Percentiles rank a stretch among this genome's conserved stretches.
These are phyloP conservation scores for Pteropus alecto DNA, from an alignment of 2,113 vertebrate species.

Conservation along the genomic window DNA sequence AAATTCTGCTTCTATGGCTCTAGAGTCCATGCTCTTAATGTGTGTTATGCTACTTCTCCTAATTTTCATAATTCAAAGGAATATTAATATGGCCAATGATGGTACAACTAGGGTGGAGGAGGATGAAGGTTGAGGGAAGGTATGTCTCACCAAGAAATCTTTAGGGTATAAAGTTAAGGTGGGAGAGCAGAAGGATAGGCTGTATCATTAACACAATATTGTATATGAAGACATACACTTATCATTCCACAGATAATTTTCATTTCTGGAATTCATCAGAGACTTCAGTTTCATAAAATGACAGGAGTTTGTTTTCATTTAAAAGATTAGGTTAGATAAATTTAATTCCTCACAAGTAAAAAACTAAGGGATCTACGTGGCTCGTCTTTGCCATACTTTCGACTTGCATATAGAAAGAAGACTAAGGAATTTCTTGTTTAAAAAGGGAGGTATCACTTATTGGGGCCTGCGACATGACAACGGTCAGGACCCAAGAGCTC, in stretches of 20 bases:
- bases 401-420: background rate
- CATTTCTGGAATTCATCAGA: conserved; percentile 9
- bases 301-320: background rate
- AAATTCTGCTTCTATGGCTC: background rate
- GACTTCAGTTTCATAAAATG: background rate
- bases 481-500: background rate
- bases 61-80: background rate
- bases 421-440: background rate
- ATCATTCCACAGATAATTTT: background rate
- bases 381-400: background rate
- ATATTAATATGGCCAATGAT: background rate
- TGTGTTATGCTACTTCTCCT: background rate
- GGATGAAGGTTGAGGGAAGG: background rate
- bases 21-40: background rate
- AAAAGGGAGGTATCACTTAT: background rate
- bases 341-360: background rate
- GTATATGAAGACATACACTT: background rate
- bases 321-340: background rate
- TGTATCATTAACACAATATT: background rate
- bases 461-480: background rate
- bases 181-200: background rate
- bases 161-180: background rate
- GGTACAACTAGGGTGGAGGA: background rate
- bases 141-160: background rate
- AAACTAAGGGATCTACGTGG: background rate